Conservation (phyloP, 2,113 vertebrate species). For the Pitta sordida region DNA sequence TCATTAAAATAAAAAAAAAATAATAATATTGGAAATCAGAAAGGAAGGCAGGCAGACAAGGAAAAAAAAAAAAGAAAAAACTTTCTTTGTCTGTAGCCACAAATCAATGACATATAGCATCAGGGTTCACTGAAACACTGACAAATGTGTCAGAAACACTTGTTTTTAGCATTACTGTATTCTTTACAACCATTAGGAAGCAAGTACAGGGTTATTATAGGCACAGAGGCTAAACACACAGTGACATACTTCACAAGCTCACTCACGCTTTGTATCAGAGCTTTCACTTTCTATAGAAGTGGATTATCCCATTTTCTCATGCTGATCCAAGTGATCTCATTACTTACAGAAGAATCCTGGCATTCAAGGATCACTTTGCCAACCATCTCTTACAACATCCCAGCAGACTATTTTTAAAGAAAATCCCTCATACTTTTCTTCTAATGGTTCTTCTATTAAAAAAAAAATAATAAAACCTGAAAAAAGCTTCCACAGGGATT, state of each 20-base stretch:
- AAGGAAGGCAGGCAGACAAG: neutral
- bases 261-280: neutral
- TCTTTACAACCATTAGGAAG: conserved; percentile 23
- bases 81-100: conserved; percentile 18
- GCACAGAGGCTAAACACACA: conserved; percentile 12
- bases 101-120: conserved; percentile 14
- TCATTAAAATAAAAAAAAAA: conserved; percentile 5
- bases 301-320: conserved; percentile 45
- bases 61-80: neutral
- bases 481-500: neutral
- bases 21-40: neutral
- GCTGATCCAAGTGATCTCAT: conserved; percentile 55
- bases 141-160: conserved; percentile 30
- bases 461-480: neutral
- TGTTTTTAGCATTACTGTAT: conserved; percentile 17
- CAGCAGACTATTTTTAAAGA: conserved; percentile 29
- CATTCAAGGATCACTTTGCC: neutral
- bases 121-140: conserved; percentile 29
- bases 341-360: conserved; percentile 37
- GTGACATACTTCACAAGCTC: conserved; percentile 26
- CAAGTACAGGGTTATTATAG: conserved; percentile 2
- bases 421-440: neutral
- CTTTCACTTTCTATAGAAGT: conserved; percentile 28
- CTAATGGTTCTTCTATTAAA: neutral
- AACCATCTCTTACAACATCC: conserved; percentile 1